A percentile compares a stretch with the other conserved stretches of the same genome.
phyloP scores from a whole-genome alignment of 2,113 vertebrate species.

The Miniopterus natalensis region DNA sequence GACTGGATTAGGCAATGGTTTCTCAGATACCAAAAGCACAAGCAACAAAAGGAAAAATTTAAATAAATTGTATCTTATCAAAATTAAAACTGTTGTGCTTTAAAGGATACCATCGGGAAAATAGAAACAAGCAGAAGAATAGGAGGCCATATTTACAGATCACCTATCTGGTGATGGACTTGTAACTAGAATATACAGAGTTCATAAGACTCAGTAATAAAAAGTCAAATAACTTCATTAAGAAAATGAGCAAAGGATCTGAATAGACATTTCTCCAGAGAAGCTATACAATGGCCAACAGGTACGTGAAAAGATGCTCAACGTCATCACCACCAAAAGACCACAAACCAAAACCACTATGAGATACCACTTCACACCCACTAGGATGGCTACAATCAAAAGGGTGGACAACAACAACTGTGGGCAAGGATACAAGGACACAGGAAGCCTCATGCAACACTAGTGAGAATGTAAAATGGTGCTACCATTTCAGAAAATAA shows the following conservation, averaged over 20 bases:
- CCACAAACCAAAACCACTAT: neutral
- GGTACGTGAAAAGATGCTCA: neutral
- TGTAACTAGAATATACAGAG: neutral
- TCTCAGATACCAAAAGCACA: neutral
- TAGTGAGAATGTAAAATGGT: neutral
- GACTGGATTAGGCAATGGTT: neutral
- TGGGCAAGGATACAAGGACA: neutral
- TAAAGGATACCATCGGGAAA: neutral
- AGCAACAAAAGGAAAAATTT: neutral
- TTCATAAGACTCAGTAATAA: neutral
- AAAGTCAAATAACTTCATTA: neutral
- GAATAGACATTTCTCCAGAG: neutral
- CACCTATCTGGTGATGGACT: neutral
- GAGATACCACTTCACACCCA: neutral
- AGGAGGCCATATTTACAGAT: neutral
- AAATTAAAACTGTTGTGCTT: slow-evolving; percentile 15
- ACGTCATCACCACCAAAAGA: neutral
- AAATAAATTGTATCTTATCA: neutral
- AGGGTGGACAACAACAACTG: neutral
- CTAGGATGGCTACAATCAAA: neutral
- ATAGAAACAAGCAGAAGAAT: neutral
- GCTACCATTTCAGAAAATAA: neutral
- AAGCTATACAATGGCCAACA: neutral
- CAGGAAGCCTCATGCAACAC: too few species aligned
- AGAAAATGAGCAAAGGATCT: neutral